Evolutionary conservation across 2,113 vertebrate genomes (phyloP).

Genomic region (Poicephalus gulielmi): DNA sequence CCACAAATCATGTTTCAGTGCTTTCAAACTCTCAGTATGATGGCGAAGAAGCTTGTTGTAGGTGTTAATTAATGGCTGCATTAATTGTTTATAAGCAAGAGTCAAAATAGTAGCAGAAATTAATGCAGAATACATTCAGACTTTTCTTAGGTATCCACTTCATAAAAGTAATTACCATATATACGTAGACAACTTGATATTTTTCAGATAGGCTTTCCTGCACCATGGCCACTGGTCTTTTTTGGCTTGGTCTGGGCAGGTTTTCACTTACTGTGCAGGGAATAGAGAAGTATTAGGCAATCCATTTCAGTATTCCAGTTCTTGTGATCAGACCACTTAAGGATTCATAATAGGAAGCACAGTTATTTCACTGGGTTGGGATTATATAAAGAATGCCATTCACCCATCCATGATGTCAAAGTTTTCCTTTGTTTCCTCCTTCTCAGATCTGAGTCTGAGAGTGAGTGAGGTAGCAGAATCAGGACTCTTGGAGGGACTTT

Average conservation of each 20-base stretch:
- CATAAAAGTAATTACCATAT: not conserved
- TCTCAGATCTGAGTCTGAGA: not conserved
- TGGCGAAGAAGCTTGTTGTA: conserved; percentile 12
- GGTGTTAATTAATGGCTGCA: conserved; percentile 52
- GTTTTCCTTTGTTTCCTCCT: not conserved
- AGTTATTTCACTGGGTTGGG: not conserved
- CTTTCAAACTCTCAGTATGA: conserved; percentile 30
- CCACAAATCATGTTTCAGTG: conserved; percentile 20
- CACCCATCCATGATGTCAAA: not conserved
- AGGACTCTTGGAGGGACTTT: not conserved
- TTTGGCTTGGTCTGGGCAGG: not conserved
- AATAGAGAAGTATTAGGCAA: not conserved
- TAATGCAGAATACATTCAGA: not conserved
- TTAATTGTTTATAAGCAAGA: conserved; percentile 59
- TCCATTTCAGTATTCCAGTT: not conserved
- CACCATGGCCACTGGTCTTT: not conserved
- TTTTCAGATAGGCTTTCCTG: not conserved
- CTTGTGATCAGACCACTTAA: not conserved
- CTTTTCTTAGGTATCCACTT: not conserved
- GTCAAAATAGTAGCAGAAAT: conserved; percentile 22
- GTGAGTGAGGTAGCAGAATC: not conserved
- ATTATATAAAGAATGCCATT: not conserved
- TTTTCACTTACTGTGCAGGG: not conserved
- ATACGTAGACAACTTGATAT: not conserved
- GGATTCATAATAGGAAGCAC: not conserved